Conservation (phyloP, 2,113 vertebrate genomes). For the Vicugna pacos region DNA sequence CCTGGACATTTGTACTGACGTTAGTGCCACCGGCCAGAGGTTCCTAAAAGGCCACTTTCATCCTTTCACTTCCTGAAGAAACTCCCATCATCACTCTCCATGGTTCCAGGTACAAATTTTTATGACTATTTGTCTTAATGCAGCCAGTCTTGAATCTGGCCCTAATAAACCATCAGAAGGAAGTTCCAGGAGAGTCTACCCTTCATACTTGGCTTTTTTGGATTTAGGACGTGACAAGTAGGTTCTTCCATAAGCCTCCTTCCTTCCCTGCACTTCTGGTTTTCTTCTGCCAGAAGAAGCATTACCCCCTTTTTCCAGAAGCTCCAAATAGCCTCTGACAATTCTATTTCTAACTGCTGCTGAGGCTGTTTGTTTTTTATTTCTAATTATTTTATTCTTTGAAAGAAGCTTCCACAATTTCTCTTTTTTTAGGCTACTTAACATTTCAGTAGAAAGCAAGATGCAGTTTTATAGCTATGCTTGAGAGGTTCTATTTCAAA, state of each 20-base stretch:
- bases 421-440: slow-evolving; percentile 38
- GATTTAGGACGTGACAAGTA: background rate
- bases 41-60: background rate
- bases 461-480: slow-evolving; percentile 57
- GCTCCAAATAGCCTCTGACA: background rate
- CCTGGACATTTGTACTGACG: background rate
- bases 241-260: background rate
- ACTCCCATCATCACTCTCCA: background rate
- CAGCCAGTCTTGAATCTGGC: background rate
- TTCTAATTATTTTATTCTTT: slow-evolving; percentile 57
- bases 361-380: background rate
- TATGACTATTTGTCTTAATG: background rate
- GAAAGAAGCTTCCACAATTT: background rate
- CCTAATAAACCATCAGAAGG: background rate
- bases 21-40: background rate
- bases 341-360: background rate
- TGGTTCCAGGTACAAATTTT: background rate
- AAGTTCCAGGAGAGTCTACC: background rate
- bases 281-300: background rate
- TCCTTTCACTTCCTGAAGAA: background rate
- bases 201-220: background rate
- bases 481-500: slow-evolving; percentile 58
- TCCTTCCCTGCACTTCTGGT: background rate
- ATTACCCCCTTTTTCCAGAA: background rate
- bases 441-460: slow-evolving; percentile 41